Evolutionary conservation across 1,140 invertebrate genomes (phyloP), one percentile per base, ranked within the genome.

Genomic region (Archivesica marissinica): DNA sequence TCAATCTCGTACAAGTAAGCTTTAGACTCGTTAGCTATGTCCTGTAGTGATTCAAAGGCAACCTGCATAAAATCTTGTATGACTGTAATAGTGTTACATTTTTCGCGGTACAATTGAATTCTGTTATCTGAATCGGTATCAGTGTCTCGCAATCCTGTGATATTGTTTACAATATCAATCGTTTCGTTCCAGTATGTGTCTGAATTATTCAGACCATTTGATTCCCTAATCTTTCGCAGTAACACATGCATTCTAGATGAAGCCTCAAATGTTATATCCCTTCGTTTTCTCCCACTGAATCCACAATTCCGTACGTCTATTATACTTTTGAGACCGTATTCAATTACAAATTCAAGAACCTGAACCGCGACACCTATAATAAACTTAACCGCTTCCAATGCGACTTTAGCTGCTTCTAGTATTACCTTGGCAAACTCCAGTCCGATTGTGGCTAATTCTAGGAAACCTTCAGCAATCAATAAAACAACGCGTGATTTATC

Each of bases 281-380:
- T n/a, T n/a, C n/a, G n/a, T n/a, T n/a, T n/a, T n/a, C n/a, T n/a
- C n/a, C n/a, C 35, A 47, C 64, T 44, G 66, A 88, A 88, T 13
- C 78, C 84, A 82, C 87, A 88, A 28, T 88, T 77, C 44, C 28
- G 54, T 3, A 88, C 77, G 38, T 88, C 87, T 25, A 88, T 77
- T 15, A 80, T 33, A n/a, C 30, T 75, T 39, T 80, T 74, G 33
- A 86, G 2, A 0, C 70, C 83, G 41, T 47, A 47, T 56, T 74
- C 44, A 20, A 78, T 41, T 15, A 88, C 35, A 54, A 85, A 25
- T 30, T 80, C n/a, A 11, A 87, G 68, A 15, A 84, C 77, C 15
- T 85, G 25, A 13, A 52, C 50, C n/a, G 82, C 83, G 11, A 54
- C 50, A 30, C 56, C 68, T 30, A 88, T 11, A 56, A 41, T 72